A percentile compares a stretch with the other conserved stretches of the same genome.
These are phyloP conservation scores for Lepeophtheirus salmonis DNA, from an alignment of 1,140 invertebrate species.

Conservation along the genomic window DNA sequence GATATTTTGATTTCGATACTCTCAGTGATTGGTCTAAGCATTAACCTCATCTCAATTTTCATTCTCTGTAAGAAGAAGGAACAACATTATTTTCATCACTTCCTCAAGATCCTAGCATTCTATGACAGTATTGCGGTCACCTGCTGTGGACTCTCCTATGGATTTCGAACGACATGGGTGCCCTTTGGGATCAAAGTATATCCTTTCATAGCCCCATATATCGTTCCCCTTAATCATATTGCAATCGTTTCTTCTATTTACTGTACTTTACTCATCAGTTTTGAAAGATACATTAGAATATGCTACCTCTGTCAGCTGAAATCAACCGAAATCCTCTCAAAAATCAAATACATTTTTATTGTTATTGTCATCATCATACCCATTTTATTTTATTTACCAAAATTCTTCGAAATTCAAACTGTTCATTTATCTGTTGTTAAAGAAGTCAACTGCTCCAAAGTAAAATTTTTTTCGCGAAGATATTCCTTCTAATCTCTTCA, in stretches of 20 bases:
- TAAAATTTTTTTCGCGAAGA: background rate
- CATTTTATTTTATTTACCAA: constrained; percentile 10
- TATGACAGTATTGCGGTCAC: constrained; percentile 2
- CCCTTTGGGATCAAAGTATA: background rate
- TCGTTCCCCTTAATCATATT: constrained; percentile 8
- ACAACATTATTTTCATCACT: background rate
- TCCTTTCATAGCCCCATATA: background rate
- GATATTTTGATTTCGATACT: background rate
- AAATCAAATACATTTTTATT: constrained; percentile 9
- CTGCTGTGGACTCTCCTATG: background rate
- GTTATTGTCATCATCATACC: background rate
- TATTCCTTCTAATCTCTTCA: background rate
- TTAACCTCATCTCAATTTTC: background rate
- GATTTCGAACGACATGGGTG: background rate
- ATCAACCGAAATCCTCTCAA: background rate
- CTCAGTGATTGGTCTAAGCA: background rate
- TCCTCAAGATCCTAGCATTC: constrained; percentile 1
- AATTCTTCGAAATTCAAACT: constrained; percentile 12
- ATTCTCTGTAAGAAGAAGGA: background rate
- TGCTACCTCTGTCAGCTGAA: constrained; percentile 13
- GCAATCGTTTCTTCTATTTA: constrained; percentile 13
- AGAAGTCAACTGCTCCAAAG: background rate
- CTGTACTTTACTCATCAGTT: constrained; percentile 10
- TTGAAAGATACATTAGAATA: constrained; percentile 8
- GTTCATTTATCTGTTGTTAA: background rate